phyloP scores from a whole-genome alignment of 2,113 vertebrate genomes.

The Perca schrenkii region DNA sequence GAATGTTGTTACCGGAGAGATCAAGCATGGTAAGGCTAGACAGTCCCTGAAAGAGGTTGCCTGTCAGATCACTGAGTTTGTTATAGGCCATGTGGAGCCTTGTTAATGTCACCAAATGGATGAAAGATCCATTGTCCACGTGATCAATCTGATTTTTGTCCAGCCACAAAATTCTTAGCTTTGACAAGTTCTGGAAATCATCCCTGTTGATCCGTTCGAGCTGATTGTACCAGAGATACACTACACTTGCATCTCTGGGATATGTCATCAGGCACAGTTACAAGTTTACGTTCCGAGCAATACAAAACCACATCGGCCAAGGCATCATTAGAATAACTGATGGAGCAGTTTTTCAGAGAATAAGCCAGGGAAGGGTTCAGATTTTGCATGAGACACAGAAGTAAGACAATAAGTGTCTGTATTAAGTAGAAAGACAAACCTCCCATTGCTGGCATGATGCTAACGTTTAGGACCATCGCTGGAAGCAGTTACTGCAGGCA shows the following conservation, averaged over 20 bases:
- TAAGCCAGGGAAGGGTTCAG: conserved; percentile 17
- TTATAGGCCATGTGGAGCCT: fast-evolving
- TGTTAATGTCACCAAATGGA: conserved; percentile 12
- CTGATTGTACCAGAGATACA: not conserved
- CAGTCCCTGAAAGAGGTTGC: conserved; percentile 49
- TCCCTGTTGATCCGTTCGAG: conserved; percentile 2
- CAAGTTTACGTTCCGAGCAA: not conserved
- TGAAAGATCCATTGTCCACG: conserved; percentile 46
- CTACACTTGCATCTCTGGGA: not conserved
- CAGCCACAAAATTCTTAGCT: not conserved
- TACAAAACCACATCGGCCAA: not conserved
- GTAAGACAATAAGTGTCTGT: not conserved
- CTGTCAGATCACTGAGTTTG: conserved; percentile 22
- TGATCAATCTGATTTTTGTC: fast-evolving
- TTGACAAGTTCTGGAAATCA: conserved; percentile 10
- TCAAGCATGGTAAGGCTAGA: conserved; percentile 23
- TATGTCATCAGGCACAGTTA: conserved; percentile 27
- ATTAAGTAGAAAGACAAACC: not conserved
- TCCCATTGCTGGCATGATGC: not conserved
- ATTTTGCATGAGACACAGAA: conserved; percentile 21
- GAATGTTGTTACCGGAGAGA: not conserved
- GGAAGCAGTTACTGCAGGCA: not conserved
- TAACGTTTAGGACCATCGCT: no score
- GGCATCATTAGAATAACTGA: not conserved
- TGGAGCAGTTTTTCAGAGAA: conserved; percentile 46